Conservation (phyloP, 2,797 vertebrate genomes). For the Poecilia wingei region DNA sequence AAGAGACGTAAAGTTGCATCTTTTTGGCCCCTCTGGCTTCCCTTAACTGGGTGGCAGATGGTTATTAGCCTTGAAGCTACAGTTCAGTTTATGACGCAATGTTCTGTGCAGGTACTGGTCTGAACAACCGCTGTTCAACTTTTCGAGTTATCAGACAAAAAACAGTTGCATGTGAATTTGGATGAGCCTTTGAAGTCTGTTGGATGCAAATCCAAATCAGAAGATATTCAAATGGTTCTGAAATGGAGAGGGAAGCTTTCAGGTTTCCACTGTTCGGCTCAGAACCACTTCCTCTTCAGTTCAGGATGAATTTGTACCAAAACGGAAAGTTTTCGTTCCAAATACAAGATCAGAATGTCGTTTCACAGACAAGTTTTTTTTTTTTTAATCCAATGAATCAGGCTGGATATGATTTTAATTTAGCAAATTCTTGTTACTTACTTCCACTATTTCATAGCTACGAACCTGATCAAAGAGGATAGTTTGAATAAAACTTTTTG, state of each 20-base stretch:
- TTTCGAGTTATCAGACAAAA: conserved; percentile 40
- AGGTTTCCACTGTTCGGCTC: background rate
- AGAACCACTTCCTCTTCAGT: background rate
- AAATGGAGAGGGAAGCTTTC: background rate
- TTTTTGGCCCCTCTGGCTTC: background rate
- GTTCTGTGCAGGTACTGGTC: background rate
- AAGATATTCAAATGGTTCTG: conserved; percentile 30
- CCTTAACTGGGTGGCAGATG: background rate
- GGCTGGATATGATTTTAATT: background rate
- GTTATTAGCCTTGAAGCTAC: background rate
- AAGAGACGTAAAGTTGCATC: background rate
- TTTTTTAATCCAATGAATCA: background rate
- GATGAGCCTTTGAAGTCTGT: conserved; percentile 18
- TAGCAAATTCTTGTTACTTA: background rate
- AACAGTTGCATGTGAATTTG: conserved; percentile 11
- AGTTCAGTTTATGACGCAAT: background rate
- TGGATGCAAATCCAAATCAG: conserved; percentile 27
- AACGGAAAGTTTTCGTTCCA: too few species aligned
- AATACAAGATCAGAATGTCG: background rate
- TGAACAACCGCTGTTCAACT: background rate
- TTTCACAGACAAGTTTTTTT: background rate
- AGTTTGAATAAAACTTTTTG: background rate
- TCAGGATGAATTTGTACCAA: background rate
- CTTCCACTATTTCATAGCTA: background rate
- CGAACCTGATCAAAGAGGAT: background rate